Evolutionary conservation across 2,888 invertebrate species (phyloP), one percentile per base, ranked within the genome.

Genomic region (Suillia variegata): DNA sequence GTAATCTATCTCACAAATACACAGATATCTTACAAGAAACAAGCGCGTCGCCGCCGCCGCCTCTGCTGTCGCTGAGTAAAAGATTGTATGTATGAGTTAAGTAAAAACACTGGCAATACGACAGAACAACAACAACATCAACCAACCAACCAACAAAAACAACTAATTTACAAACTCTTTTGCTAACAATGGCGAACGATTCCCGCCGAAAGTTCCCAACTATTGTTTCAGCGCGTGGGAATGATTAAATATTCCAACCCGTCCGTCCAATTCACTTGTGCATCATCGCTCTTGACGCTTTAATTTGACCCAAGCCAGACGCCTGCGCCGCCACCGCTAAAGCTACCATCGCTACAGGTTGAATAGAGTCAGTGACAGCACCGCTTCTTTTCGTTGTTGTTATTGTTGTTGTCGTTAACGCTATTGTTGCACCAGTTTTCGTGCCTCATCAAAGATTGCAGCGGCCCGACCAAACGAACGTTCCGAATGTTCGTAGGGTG

Each of bases 161-260:
- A 45, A 45, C 17, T 45, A 18, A 17, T 45, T 45, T 45, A 45
- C 18, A 13, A 18, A 45, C 20, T 45, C 18, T 45, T 20, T 4
- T 45, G 20, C 45, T 45, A 45, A 45, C 45, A 17, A 17, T 18
- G 45, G 38, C 38, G 38, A n/a, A 10, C n/a, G n/a, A n/a, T n/a
- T n/a, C 4, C 38, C 3, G 12, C 15, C 10, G 4, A 20, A 20
- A 45, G 18, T 18, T 45, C 18, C 45, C 20, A 17, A 45, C 45
- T 45, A 45, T 45, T 45, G 45, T 45, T 45, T 13, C 6, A 18
- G n/a, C 45, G 45, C 45, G 45, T 45, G 45, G 45, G 45, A 45
- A 45, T 45, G 45, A 45, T 45, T 17, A 45, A 45, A 45, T 38
- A 45, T 45, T 45, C 45, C 17, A n/a, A n/a, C n/a, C n/a, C n/a